A percentile compares a stretch with the other conserved stretches of the same genome.
Evolutionary conservation across 2,888 invertebrate species (phyloP).

Genomic region (Melieria omissa): DNA sequence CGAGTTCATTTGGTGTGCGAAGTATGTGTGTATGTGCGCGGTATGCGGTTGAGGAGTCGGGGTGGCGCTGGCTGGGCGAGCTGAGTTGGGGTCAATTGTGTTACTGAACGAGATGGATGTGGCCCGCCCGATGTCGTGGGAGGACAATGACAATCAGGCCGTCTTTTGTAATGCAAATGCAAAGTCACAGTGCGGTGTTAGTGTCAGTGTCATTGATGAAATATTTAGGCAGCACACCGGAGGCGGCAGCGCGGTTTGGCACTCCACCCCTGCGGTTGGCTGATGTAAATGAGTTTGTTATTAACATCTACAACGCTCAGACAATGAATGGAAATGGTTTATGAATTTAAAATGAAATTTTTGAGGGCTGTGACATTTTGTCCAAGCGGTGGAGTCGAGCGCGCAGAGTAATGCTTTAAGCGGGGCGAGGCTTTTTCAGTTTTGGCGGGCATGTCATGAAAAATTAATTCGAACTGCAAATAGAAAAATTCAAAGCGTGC

Average conservation of each 20-base stretch:
- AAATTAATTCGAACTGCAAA: slow-evolving; percentile 19
- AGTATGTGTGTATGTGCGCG: too few relatives aligned
- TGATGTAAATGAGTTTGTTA: slow-evolving; percentile 6
- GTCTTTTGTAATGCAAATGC: slow-evolving; percentile 29
- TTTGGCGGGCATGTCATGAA: slow-evolving; percentile 9
- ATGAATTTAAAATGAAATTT: slow-evolving; percentile 24
- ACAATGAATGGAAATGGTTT: slow-evolving; percentile 12
- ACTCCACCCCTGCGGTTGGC: not conserved
- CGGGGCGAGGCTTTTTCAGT: not conserved
- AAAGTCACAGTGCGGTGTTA: not conserved
- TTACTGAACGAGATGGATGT: too few relatives aligned
- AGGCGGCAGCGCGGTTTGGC: not conserved
- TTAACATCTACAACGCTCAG: slow-evolving; percentile 3
- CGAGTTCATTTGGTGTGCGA: too few relatives aligned
- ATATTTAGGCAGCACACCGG: slow-evolving; percentile 8
- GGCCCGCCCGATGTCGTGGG: too few relatives aligned
- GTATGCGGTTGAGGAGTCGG: too few relatives aligned
- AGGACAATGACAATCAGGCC: not conserved
- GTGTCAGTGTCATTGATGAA: not conserved
- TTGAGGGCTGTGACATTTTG: not conserved
- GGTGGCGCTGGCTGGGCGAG: too few relatives aligned
- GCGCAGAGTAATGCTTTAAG: not conserved
- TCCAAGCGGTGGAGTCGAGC: not conserved
- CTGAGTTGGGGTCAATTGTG: too few relatives aligned
- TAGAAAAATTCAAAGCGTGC: not conserved